These are phyloP conservation scores for Eidolon helvum DNA, from an alignment of 2,113 vertebrate genomes.

Conservation along the genomic window DNA sequence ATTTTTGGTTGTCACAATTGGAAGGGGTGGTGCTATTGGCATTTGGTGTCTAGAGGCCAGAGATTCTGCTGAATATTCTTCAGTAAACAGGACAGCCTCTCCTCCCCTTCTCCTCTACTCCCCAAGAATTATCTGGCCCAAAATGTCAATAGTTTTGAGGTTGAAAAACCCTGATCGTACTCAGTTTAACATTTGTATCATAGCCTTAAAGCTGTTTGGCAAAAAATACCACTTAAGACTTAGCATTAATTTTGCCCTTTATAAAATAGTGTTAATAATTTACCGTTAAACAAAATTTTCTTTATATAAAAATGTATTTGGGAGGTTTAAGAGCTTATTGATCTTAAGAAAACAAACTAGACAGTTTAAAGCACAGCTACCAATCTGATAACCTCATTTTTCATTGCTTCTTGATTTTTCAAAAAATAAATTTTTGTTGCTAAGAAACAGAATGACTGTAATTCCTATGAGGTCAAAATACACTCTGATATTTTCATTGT, in stretches of 20 bases:
- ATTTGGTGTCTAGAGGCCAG: background rate
- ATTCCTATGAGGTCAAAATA: background rate
- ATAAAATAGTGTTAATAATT: background rate
- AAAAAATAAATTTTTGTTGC: background rate
- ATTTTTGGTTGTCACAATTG: background rate
- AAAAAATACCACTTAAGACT: background rate
- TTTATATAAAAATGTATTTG: background rate
- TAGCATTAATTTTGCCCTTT: background rate
- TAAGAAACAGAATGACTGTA: conserved; percentile 3
- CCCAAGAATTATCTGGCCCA: background rate
- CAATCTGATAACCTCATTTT: background rate
- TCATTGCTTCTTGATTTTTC: background rate
- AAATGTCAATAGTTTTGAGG: background rate
- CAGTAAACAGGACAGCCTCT: background rate
- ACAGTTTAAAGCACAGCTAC: background rate
- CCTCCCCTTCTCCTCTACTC: background rate
- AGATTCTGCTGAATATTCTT: background rate
- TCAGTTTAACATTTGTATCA: background rate
- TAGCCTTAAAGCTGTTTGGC: background rate
- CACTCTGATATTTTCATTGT: background rate
- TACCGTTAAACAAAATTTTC: background rate
- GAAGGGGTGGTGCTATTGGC: background rate
- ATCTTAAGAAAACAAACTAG: background rate
- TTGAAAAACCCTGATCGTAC: background rate
- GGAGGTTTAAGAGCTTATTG: background rate